Conservation (phyloP, 2,797 vertebrate genomes). For the Tarsius wallacei region DNA sequence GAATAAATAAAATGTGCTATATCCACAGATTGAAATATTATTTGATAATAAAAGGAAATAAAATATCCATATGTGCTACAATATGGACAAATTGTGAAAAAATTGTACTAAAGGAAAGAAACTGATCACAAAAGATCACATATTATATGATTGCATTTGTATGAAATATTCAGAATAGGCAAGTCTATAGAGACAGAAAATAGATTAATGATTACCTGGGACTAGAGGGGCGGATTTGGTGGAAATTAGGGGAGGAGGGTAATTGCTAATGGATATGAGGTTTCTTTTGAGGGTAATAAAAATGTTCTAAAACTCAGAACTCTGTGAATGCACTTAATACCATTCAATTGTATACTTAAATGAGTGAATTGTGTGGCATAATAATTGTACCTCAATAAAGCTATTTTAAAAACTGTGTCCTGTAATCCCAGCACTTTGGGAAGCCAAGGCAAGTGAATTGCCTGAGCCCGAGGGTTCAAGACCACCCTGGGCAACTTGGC, state of each 20-base stretch:
- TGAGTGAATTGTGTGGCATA: background rate
- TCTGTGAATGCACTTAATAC: background rate
- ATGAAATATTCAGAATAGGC: background rate
- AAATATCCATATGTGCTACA: background rate
- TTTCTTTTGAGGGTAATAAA: background rate
- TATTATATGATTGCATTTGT: background rate
- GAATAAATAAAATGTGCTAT: background rate
- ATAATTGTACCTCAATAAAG: constrained; percentile 23
- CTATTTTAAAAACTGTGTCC: background rate
- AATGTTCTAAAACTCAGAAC: constrained; percentile 40
- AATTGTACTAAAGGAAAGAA: background rate
- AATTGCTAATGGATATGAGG: background rate
- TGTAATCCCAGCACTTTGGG: too few relatives aligned
- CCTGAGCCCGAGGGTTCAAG: too few relatives aligned
- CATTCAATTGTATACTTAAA: background rate
- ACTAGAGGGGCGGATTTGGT: rapidly evolving
- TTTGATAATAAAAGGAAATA: constrained; percentile 22
- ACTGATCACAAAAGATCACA: background rate
- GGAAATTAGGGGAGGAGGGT: background rate
- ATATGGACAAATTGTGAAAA: background rate
- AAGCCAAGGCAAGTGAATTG: too few relatives aligned
- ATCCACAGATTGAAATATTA: background rate
- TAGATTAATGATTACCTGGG: background rate
- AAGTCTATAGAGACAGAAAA: background rate
- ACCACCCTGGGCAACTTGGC: too few relatives aligned